Evolutionary conservation across 2,888 invertebrate species (phyloP), one percentile per base, ranked within the genome.

Genomic region (Patella caerulea): DNA sequence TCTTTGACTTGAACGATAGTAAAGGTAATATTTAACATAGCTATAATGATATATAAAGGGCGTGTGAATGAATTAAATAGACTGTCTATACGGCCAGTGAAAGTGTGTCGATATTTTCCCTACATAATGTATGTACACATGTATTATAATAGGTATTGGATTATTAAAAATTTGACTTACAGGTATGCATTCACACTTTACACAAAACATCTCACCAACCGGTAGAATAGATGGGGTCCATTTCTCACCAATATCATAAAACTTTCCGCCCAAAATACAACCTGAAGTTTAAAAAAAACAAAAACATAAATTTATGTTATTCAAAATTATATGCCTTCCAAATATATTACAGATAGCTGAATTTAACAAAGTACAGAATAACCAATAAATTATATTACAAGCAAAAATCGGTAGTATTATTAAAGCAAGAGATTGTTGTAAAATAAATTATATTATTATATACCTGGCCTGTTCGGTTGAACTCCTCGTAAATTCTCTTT

Each of bases 211-310:
- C 84, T 97, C 95, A 82, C 97, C 98, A 91, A 97, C 97, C 24
- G 98, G 97, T 78, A 97, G 97, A 85, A 98, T 93, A 92, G 97
- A 96, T 74, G 98, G 97, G 90, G 95, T 96, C 97, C 98, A 98
- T 86, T 95, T 95, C 74, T 97, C 95, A 76, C 96, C 97, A 85
- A 98, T 93, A 92, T 97, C 96, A 87, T 95, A 95, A 75, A 96
- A 94, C 92, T 95, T 95, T 91, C 96, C 96, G 81, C 97, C 98
- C 91, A 98, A 96, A 88, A 95, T 95, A 91, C 98, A 98, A 94
- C 98, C 98, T 96, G 95, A 74, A 95, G 95, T 92, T 93, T 93
- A 91, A 88, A 72, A 91, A 45, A 76, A n/a, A 74, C 1, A 72
- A 0, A 73, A 53, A 45, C 15, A 72, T 24, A 52, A 17, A 53